Conservation (phyloP, 2,797 vertebrate genomes). For the Bradypodion ventrale region DNA sequence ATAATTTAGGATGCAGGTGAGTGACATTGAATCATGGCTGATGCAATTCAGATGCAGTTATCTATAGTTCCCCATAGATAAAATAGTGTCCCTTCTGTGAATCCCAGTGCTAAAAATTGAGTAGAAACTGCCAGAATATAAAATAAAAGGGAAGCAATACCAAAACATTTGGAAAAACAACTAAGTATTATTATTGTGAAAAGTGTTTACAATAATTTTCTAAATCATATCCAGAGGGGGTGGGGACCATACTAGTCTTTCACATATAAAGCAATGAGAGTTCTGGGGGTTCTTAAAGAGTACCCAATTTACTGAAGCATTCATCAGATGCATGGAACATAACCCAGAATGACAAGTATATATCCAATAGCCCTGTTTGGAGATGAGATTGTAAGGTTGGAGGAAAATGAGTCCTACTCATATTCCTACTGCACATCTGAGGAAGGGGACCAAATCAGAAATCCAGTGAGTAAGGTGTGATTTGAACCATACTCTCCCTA, state of each 20-base stretch:
- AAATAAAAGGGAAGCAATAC: background rate
- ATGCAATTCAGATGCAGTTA: background rate
- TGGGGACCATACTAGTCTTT: background rate
- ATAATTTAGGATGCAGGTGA: background rate
- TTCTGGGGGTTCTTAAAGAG: no score
- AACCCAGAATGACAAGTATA: background rate
- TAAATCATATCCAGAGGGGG: background rate
- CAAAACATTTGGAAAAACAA: background rate
- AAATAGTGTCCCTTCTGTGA: background rate
- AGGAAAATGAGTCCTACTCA: no score
- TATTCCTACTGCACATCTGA: no score
- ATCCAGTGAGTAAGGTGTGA: no score
- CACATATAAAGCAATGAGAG: background rate
- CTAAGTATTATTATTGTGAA: background rate
- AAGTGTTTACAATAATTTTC: background rate
- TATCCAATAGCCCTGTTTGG: no score
- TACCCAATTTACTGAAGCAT: background rate
- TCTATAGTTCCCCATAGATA: background rate
- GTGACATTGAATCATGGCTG: background rate
- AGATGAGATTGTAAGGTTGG: no score
- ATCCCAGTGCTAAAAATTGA: background rate
- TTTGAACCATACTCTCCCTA: no score
- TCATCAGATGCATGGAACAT: background rate
- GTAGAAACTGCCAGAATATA: background rate
- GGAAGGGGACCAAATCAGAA: no score